Percentiles rank a stretch among this genome's conserved stretches.
These are phyloP conservation scores for Drosophila lacicola DNA, from an alignment of 2,888 invertebrate species.

Conservation along the genomic window DNA sequence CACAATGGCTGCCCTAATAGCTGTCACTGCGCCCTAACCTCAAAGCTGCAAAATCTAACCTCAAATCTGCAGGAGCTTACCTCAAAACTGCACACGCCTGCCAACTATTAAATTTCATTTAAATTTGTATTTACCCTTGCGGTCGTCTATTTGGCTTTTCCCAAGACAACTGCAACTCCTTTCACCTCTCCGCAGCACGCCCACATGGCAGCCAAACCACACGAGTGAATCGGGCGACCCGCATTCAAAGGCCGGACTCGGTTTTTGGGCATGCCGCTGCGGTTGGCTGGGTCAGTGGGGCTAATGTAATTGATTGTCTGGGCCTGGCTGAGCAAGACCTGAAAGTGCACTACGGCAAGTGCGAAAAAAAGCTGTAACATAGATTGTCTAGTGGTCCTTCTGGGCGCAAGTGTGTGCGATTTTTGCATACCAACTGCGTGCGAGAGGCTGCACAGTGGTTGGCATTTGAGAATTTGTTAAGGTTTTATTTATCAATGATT, in stretches of 20 bases:
- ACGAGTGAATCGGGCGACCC: constrained; percentile 41
- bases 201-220: constrained; percentile 31
- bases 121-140: constrained; percentile 42
- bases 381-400: constrained; percentile 36
- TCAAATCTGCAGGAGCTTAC: constrained; percentile 6
- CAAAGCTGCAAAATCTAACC: constrained; percentile 15
- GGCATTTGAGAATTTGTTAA: not conserved
- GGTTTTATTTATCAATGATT: not conserved
- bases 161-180: constrained; percentile 26
- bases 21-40: constrained; percentile 8
- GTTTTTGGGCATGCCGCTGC: constrained; percentile 43
- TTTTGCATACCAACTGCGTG: constrained; percentile 50
- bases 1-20: constrained; percentile 1
- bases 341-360: constrained; percentile 43
- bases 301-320: constrained; percentile 76
- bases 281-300: constrained; percentile 49
- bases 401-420: constrained; percentile 9
- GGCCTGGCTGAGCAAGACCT: constrained; percentile 49
- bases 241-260: constrained; percentile 33
- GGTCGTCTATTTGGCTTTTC: constrained; percentile 44
- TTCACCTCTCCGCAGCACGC: too few relatives aligned
- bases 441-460: constrained; percentile 30
- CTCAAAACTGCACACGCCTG: constrained; percentile 9
- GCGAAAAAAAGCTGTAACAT: constrained; percentile 39
- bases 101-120: constrained; percentile 51